phyloP scores from a whole-genome alignment of 2,888 invertebrate species.

The Athrips mouffetella region DNA sequence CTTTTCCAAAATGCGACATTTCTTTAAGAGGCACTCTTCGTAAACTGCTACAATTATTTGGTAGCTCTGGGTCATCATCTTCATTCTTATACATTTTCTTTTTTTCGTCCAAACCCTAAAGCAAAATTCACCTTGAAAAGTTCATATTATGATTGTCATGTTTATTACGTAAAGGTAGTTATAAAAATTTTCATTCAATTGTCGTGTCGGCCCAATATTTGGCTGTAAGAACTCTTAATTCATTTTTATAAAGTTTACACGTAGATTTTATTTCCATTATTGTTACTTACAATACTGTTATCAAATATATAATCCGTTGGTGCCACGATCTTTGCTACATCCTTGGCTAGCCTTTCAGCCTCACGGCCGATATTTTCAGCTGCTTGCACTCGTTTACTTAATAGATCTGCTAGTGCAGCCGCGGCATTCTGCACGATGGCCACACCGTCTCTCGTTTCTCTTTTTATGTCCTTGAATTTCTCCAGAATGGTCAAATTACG shows the following conservation, averaged over 20 bases:
- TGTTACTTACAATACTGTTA: slow-evolving; percentile 59
- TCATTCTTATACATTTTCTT: background rate
- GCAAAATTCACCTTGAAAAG: background rate
- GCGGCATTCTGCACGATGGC: slow-evolving; percentile 57
- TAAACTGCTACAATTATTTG: slow-evolving; percentile 45
- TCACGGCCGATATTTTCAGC: slow-evolving; percentile 46
- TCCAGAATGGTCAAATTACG: slow-evolving; percentile 47
- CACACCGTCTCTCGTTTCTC: slow-evolving; percentile 50
- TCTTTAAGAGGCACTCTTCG: slow-evolving; percentile 42
- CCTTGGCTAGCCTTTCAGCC: slow-evolving; percentile 22
- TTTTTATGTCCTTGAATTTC: slow-evolving; percentile 48
- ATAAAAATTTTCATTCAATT: too few species aligned
- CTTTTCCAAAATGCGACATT: slow-evolving; percentile 48
- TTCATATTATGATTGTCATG: too few species aligned
- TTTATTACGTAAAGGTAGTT: too few species aligned
- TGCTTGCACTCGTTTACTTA: slow-evolving; percentile 45
- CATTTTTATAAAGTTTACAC: too few species aligned
- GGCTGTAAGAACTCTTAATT: too few species aligned
- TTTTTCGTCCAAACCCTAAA: background rate
- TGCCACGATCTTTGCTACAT: slow-evolving; percentile 34
- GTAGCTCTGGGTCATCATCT: slow-evolving; percentile 30
- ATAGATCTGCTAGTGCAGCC: slow-evolving; percentile 43
- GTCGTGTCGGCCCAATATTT: too few species aligned
- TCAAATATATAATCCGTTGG: slow-evolving; percentile 46
- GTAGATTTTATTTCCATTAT: too few species aligned